Percentiles rank a stretch among this genome's conserved stretches.
phyloP scores from a whole-genome alignment of 2,797 vertebrate species.

The Poecilia wingei region DNA sequence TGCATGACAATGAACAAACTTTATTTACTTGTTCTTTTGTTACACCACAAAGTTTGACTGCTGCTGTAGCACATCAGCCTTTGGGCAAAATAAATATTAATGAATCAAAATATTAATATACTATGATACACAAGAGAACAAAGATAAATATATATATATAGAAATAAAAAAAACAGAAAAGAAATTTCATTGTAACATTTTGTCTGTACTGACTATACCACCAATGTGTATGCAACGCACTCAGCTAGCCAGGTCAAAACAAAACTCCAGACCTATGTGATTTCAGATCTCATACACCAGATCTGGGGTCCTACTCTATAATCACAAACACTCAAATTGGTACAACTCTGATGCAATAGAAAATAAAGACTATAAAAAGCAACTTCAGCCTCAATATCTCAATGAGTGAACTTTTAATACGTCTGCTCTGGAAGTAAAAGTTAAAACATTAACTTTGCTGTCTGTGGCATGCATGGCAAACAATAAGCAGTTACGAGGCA shows the following conservation, averaged over 20 bases:
- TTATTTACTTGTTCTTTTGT: not conserved
- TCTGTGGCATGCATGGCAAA: not conserved
- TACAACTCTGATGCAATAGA: not conserved
- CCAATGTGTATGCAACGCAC: slow-evolving; percentile 5
- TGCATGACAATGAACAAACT: slow-evolving; percentile 16
- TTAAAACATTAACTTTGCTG: not conserved
- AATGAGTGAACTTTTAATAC: not conserved
- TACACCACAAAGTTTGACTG: not conserved
- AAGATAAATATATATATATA: not conserved
- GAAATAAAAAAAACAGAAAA: no score
- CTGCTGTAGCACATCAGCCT: not conserved
- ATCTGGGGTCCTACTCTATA: not conserved
- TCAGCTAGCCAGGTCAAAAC: slow-evolving; percentile 18
- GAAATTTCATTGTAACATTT: not conserved
- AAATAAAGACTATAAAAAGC: not conserved
- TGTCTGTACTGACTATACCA: not conserved
- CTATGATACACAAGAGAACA: not conserved
- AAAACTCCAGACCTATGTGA: not conserved
- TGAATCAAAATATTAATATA: not conserved
- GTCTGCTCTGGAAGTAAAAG: not conserved
- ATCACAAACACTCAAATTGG: not conserved
- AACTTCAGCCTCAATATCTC: not conserved
- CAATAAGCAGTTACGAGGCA: not conserved
- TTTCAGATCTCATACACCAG: not conserved
- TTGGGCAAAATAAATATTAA: not conserved